A percentile compares a stretch with the other conserved stretches of the same genome.
Evolutionary conservation across 2,113 vertebrate species (phyloP).

Genomic region (Osmerus eperlanus): DNA sequence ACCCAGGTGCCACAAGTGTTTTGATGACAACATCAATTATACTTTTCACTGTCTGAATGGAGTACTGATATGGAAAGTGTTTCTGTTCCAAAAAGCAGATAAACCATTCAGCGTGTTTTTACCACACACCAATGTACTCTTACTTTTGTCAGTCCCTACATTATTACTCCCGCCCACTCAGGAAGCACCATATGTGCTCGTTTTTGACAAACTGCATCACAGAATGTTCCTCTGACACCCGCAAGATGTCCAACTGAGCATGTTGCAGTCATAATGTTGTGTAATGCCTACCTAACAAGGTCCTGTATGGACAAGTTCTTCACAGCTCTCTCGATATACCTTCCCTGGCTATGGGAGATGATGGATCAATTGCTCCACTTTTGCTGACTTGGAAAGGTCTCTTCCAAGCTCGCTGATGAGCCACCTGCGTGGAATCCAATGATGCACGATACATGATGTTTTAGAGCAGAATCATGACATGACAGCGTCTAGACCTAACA

Average conservation of each 20-base stretch:
- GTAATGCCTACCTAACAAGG: slow-evolving; percentile 11
- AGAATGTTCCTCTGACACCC: slow-evolving; percentile 29
- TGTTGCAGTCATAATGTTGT: slow-evolving; percentile 31
- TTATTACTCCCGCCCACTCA: neutral
- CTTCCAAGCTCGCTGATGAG: no score
- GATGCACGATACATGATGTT: slow-evolving; percentile 19
- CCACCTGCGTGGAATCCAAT: neutral
- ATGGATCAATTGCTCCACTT: slow-evolving; percentile 33
- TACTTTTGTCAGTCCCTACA: neutral
- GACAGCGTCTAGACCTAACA: slow-evolving; percentile 21
- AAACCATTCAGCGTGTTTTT: neutral
- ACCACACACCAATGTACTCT: neutral
- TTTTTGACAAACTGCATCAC: slow-evolving; percentile 8
- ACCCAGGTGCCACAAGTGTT: slow-evolving; percentile 44
- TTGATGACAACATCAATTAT: slow-evolving; percentile 47
- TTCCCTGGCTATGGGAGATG: slow-evolving; percentile 9
- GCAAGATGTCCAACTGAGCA: slow-evolving; percentile 35
- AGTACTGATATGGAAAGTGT: slow-evolving; percentile 25
- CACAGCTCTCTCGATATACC: neutral
- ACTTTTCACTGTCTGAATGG: slow-evolving; percentile 27
- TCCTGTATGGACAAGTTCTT: neutral
- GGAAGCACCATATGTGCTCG: slow-evolving; percentile 17
- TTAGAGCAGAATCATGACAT: slow-evolving; percentile 24
- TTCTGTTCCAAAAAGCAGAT: slow-evolving; percentile 10
- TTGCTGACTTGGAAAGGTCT: slow-evolving; percentile 21